These are phyloP conservation scores for Phrynocephalus vlangalii DNA, from an alignment of 2,797 vertebrate species.

Conservation along the genomic window DNA sequence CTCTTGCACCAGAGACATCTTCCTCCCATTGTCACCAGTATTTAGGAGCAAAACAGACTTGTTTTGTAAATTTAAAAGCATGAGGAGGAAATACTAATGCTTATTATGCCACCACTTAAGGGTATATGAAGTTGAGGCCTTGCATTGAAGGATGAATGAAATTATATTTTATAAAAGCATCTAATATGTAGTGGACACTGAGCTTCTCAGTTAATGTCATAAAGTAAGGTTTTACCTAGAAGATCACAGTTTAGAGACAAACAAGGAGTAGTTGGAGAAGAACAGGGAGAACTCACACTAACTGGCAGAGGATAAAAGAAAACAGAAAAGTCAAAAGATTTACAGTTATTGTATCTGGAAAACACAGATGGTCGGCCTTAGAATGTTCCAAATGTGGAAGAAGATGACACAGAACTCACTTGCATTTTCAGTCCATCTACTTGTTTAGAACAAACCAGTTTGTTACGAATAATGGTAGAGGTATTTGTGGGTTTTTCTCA, in stretches of 20 bases:
- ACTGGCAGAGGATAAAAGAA: too few relatives aligned
- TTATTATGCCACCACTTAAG: background rate
- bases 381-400: background rate
- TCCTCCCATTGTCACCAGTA: too few relatives aligned
- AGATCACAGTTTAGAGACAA: background rate
- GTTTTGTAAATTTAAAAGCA: too few relatives aligned
- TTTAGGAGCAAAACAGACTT: too few relatives aligned
- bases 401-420: too few relatives aligned
- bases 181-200: too few relatives aligned
- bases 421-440: too few relatives aligned
- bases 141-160: background rate
- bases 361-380: background rate
- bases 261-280: background rate
- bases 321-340: background rate
- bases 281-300: too few relatives aligned
- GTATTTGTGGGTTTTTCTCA: too few relatives aligned
- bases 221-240: background rate
- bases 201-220: too few relatives aligned
- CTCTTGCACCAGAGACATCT: background rate
- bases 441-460: too few relatives aligned
- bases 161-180: background rate
- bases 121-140: background rate
- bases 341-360: background rate
- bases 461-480: too few relatives aligned
- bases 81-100: background rate